A percentile compares a stretch with the other conserved stretches of the same genome.
Evolutionary conservation across 2,113 vertebrate genomes (phyloP).

Genomic region (Pantherophis guttatus): DNA sequence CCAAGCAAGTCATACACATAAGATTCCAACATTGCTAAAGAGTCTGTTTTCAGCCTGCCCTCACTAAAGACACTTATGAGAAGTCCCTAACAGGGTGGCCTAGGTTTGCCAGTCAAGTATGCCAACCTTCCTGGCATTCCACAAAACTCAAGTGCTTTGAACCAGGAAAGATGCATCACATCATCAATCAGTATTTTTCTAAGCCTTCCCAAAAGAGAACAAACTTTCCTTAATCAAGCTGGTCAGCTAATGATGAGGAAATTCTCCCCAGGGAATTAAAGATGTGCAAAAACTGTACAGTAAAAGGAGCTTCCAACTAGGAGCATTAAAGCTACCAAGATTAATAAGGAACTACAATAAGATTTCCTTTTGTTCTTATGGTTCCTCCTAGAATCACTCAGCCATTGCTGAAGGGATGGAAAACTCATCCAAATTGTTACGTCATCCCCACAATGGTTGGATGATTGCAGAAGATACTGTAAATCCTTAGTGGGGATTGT

Average conservation of each 20-base stretch:
- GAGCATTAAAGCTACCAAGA: background rate
- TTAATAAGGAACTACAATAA: background rate
- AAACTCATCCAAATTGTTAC: background rate
- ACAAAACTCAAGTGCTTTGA: background rate
- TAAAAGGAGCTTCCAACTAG: background rate
- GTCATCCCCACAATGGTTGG: background rate
- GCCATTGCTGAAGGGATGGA: background rate
- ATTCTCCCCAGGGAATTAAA: background rate
- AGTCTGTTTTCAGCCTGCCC: background rate
- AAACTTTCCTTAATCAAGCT: background rate
- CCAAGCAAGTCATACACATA: background rate
- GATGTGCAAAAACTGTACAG: background rate
- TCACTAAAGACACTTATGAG: background rate
- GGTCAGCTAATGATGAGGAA: background rate
- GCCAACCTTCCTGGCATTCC: background rate
- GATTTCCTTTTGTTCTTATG: background rate
- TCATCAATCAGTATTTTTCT: background rate
- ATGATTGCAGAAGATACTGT: background rate
- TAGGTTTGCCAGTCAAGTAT: background rate
- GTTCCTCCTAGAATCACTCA: background rate
- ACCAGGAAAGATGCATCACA: background rate
- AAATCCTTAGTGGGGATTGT: background rate
- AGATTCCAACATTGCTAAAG: background rate
- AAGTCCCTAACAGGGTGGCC: background rate
- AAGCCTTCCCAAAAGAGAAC: background rate